Evolutionary conservation across 2,797 vertebrate species (phyloP).

Genomic region (Champsocephalus esox): DNA sequence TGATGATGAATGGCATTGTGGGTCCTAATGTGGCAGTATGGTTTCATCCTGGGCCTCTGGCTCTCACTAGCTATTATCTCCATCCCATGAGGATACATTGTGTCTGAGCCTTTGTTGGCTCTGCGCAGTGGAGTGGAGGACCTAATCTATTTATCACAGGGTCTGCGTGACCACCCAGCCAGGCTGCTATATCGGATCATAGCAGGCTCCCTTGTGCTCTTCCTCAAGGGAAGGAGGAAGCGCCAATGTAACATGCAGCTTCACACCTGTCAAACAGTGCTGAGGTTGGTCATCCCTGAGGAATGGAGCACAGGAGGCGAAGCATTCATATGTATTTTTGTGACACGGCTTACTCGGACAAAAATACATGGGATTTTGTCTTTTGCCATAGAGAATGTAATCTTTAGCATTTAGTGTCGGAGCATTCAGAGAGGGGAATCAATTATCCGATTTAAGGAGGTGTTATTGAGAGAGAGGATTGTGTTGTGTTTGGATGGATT

Average conservation of each 20-base stretch:
- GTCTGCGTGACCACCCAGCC: conserved; percentile 80
- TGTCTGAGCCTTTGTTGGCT: conserved; percentile 80
- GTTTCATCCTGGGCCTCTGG: conserved; percentile 78
- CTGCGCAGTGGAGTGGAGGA: conserved; percentile 76
- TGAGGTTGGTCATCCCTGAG: conserved; percentile 62
- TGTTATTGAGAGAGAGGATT: conserved; percentile 4
- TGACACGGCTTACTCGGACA: conserved; percentile 38
- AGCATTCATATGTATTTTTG: conserved; percentile 67
- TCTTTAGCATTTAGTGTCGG: conserved; percentile 26
- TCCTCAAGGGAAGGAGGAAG: conserved; percentile 69
- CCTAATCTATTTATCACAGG: conserved; percentile 86
- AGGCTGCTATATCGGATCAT: conserved; percentile 79
- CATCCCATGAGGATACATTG: conserved; percentile 78
- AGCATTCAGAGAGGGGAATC: conserved; percentile 19
- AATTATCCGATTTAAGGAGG: conserved; percentile 13
- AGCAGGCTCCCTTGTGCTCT: conserved; percentile 68
- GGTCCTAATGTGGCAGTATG: conserved; percentile 78
- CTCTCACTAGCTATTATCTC: conserved; percentile 81
- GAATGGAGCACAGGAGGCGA: conserved; percentile 50
- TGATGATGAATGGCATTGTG: conserved; percentile 81
- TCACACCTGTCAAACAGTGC: conserved; percentile 78
- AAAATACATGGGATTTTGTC: conserved; percentile 30
- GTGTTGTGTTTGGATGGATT: conserved; percentile 39
- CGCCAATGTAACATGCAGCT: conserved; percentile 69
- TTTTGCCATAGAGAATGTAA: conserved; percentile 35